A percentile compares a stretch with the other conserved stretches of the same genome.
Evolutionary conservation across 2,888 invertebrate genomes (phyloP).

Genomic region (Campoplex capitator): DNA sequence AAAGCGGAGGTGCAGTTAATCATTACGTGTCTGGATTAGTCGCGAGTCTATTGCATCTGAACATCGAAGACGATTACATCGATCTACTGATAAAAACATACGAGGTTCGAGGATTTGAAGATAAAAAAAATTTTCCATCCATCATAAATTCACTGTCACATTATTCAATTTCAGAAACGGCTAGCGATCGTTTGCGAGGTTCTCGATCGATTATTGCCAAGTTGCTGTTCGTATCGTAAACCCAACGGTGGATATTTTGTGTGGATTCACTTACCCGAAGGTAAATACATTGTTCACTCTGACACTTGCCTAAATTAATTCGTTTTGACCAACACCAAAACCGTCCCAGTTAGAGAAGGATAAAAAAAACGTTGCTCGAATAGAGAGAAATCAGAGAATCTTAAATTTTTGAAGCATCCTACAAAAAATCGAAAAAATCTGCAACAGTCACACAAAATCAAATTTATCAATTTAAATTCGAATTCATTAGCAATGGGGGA

Average conservation of each 20-base stretch:
- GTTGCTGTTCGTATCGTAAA: conserved; percentile 82
- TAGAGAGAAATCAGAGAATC: no score
- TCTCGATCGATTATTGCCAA: conserved; percentile 84
- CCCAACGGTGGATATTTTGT: conserved; percentile 88
- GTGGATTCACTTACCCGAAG: conserved; percentile 86
- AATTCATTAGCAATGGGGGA: no score
- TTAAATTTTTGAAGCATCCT: no score
- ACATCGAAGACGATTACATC: conserved; percentile 85
- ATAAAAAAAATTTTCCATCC: neutral
- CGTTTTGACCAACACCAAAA: neutral
- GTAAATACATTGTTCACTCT: conserved; percentile 67
- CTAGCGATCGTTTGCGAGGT: conserved; percentile 83
- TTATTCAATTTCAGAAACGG: conserved; percentile 80
- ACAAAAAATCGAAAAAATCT: no score
- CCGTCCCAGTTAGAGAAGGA: neutral
- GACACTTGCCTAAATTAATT: neutral
- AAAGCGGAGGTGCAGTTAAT: conserved; percentile 88
- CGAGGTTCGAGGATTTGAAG: conserved; percentile 73
- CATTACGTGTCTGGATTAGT: conserved; percentile 86
- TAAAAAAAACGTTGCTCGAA: no score
- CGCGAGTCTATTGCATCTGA: conserved; percentile 86
- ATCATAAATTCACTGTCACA: neutral
- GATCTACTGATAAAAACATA: conserved; percentile 82
- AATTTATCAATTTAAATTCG: neutral
- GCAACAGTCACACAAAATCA: neutral